Conservation (phyloP, 2,797 vertebrate species). For the Lateolabrax maculatus region DNA sequence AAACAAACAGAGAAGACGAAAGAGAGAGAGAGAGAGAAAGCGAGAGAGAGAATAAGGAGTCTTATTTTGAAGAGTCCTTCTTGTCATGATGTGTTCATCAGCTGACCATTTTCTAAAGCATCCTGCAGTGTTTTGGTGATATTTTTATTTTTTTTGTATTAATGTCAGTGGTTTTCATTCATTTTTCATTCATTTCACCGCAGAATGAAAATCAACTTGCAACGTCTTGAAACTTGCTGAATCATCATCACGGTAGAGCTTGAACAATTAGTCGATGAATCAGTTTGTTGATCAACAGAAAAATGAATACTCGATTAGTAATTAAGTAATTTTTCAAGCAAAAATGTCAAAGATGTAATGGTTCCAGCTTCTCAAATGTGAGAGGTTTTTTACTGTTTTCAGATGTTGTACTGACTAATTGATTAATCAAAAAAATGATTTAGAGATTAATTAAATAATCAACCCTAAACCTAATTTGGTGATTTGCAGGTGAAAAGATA, state of each 20-base stretch:
- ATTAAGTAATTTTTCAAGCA: background rate
- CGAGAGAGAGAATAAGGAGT: no score
- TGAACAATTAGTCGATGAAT: background rate
- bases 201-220: background rate
- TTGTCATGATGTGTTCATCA: background rate
- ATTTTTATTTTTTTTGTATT: background rate
- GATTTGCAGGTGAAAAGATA: background rate
- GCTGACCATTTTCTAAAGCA: background rate
- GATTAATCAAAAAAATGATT: background rate
- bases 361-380: background rate
- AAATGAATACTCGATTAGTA: background rate
- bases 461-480: background rate
- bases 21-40: background rate
- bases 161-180: background rate
- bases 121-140: background rate
- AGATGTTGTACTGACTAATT: no score
- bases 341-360: background rate
- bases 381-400: background rate
- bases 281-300: background rate
- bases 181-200: background rate
- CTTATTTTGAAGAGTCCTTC: conserved; percentile 45
- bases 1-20: background rate
- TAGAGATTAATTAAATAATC: background rate
- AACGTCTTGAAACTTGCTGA: background rate
- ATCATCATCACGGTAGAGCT: background rate